Evolutionary conservation across 2,113 vertebrate species (phyloP), one percentile per base, ranked within the genome.

Genomic region (Hypocryptadius cinnamomeus): DNA sequence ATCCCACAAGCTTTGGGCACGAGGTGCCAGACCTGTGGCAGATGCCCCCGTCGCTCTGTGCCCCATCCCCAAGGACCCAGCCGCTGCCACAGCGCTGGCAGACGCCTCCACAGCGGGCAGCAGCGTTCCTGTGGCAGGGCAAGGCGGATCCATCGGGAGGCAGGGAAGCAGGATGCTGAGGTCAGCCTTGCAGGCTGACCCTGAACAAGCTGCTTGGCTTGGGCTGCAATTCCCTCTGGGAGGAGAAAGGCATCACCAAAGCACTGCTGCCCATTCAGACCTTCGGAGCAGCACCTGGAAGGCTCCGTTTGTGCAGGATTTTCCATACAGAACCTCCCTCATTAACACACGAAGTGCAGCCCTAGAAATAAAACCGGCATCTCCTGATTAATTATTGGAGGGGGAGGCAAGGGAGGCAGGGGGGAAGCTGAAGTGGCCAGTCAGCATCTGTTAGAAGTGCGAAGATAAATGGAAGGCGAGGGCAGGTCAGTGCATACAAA

Each of bases 381-480:
- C 54, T 84, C 57, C 72, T 76, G 79, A 93, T 95, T 89, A 93
- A 96, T 96, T 94, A 78, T 45, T 80, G 81, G 90, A 66, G 28
- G 66, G 42, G 44, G 47, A 78, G 66, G 25, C 6, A 4, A 54
- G 56, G 70, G 27, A 50, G 80, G 80, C 63, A 22, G 87, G 28
- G 66, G 82, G 44, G 60, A 47, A 68, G 82, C 66, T 35, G 56
- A 61, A 94, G 85, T 47, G 85, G 87, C 74, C 89, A 72, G 87
- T 93, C 96, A 94, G 95, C 94, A 92, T 65, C 83, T 85, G 68
- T 94, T 95, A 60, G 87, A 80, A 82, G 64, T 19, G 77, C 4
- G 2, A 44, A 90, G 89, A 95, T 80, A 87, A 94, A 94, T 87
- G 92, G 74, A 17, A 70, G 10, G 73, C 21, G 74, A 87, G 92